phyloP scores from a whole-genome alignment of 2,888 invertebrate genomes.

The Amiota minor region DNA sequence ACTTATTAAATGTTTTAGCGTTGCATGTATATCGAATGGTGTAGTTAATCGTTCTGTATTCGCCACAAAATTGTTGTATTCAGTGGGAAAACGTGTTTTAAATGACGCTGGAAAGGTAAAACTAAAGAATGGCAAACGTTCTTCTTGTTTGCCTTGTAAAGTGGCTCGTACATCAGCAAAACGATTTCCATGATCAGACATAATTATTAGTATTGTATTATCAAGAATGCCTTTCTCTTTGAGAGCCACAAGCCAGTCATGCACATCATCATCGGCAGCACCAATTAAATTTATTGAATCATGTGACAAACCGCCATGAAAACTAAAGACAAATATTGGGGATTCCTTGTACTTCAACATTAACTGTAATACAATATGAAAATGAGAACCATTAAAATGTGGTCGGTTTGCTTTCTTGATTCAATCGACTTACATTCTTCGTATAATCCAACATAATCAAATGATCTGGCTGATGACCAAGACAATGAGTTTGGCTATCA shows the following conservation, averaged over 20 bases:
- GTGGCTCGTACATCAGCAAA: slow-evolving; percentile 88
- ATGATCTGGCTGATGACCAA: slow-evolving; percentile 83
- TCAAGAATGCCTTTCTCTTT: slow-evolving; percentile 79
- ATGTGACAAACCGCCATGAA: slow-evolving; percentile 92
- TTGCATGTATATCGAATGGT: slow-evolving; percentile 91
- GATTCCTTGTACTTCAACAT: slow-evolving; percentile 78
- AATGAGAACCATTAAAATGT: too few relatives aligned
- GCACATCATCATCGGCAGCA: slow-evolving; percentile 83
- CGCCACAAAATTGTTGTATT: slow-evolving; percentile 77
- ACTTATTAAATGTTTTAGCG: slow-evolving; percentile 79
- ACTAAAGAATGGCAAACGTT: slow-evolving; percentile 90
- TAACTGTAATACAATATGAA: slow-evolving; percentile 69
- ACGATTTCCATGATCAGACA: slow-evolving; percentile 95
- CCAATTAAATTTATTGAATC: slow-evolving; percentile 87
- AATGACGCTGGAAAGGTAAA: slow-evolving; percentile 84
- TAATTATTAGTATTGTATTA: slow-evolving; percentile 87
- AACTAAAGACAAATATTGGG: slow-evolving; percentile 89
- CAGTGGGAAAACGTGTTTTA: slow-evolving; percentile 76
- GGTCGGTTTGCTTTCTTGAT: too few relatives aligned
- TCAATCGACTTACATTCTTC: slow-evolving; percentile 76
- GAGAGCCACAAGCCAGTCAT: slow-evolving; percentile 79
- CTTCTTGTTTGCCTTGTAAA: slow-evolving; percentile 92
- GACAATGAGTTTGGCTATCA: slow-evolving; percentile 78
- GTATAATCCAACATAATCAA: slow-evolving; percentile 79
- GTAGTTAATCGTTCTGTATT: slow-evolving; percentile 84